phyloP scores from a whole-genome alignment of 2,888 invertebrate species.

The Spicauda simplicius region DNA sequence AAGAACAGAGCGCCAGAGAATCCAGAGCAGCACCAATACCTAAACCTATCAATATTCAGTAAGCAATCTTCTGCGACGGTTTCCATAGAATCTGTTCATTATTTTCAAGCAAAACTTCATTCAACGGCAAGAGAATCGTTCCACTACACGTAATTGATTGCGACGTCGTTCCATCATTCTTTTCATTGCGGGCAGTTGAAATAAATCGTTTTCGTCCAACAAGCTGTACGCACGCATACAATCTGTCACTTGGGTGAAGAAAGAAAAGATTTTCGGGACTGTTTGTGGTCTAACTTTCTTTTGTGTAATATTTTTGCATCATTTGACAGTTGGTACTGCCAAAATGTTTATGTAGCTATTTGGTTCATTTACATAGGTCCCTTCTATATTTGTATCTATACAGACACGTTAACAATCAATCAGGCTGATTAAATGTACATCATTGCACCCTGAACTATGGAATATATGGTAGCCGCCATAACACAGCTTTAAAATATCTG shows the following conservation, averaged over 20 bases:
- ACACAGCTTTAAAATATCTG: too few species aligned
- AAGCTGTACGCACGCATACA: slow-evolving; percentile 21
- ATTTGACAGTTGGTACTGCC: background rate
- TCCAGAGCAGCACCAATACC: too few species aligned
- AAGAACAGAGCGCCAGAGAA: too few species aligned
- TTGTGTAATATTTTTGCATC: background rate
- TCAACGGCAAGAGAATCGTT: slow-evolving; percentile 17
- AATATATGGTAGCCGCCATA: too few species aligned
- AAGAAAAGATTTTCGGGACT: slow-evolving; percentile 3
- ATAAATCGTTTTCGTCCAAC: slow-evolving; percentile 39
- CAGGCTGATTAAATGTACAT: too few species aligned
- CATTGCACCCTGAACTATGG: too few species aligned
- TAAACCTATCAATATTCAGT: background rate
- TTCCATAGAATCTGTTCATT: slow-evolving; percentile 6
- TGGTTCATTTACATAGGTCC: too few species aligned
- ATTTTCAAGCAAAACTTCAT: slow-evolving; percentile 14
- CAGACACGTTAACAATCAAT: too few species aligned
- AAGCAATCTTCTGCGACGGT: background rate
- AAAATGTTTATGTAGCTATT: background rate
- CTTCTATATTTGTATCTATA: too few species aligned
- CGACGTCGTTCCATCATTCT: slow-evolving; percentile 39
- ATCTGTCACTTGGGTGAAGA: slow-evolving; percentile 11
- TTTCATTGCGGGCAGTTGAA: slow-evolving; percentile 36
- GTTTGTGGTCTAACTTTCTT: background rate
- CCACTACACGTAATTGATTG: slow-evolving; percentile 30